These are phyloP conservation scores for Drosophila punjabiensis DNA, from an alignment of 1,140 invertebrate species.

Conservation along the genomic window DNA sequence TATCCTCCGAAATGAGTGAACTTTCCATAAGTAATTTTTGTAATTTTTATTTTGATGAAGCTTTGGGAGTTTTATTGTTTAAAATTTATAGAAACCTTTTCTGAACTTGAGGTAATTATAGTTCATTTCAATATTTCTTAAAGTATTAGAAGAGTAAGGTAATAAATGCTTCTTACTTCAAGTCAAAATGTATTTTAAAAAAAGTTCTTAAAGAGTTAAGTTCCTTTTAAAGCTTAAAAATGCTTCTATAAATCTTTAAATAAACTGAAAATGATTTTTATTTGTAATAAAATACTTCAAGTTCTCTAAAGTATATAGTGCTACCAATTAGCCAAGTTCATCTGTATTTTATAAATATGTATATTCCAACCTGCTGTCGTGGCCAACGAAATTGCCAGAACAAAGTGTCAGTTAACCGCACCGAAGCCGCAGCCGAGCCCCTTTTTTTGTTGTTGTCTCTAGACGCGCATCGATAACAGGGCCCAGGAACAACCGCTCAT, in stretches of 20 bases:
- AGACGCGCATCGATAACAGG: conserved; percentile 29
- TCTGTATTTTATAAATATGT: background rate
- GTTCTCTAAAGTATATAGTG: too few species aligned
- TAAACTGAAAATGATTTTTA: background rate
- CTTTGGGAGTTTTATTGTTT: background rate
- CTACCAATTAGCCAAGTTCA: background rate
- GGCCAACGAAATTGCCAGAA: conserved; percentile 31
- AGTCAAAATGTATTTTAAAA: too few species aligned
- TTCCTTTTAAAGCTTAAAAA: background rate
- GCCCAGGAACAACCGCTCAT: conserved; percentile 39
- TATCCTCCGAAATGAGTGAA: background rate
- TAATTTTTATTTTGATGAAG: background rate
- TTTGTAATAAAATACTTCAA: background rate
- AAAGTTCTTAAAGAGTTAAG: background rate
- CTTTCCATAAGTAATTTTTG: background rate
- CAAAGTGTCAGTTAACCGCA: conserved; percentile 4
- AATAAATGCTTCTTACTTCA: too few species aligned
- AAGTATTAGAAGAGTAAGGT: background rate
- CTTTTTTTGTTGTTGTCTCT: conserved; percentile 40
- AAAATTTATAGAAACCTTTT: background rate
- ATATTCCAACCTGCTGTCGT: conserved; percentile 17
- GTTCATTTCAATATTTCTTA: background rate
- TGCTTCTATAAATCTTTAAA: too few species aligned
- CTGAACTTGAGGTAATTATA: background rate
- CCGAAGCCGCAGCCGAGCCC: conserved; percentile 55